phyloP scores from a whole-genome alignment of 2,888 invertebrate species.

The Cephus pygmeus region DNA sequence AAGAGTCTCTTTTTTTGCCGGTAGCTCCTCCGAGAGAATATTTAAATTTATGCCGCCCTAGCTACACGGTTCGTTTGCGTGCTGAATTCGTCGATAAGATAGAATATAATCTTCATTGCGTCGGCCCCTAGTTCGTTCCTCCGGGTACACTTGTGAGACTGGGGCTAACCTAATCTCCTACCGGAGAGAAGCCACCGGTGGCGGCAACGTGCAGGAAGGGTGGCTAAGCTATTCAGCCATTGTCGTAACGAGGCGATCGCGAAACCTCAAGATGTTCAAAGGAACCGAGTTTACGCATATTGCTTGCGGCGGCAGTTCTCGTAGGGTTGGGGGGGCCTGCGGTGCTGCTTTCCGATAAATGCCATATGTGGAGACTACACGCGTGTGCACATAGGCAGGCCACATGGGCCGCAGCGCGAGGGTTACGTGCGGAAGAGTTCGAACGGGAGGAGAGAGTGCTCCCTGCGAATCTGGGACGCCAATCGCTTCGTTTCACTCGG shows the following conservation, averaged over 20 bases:
- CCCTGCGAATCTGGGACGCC: neutral
- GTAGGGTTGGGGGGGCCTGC: no score
- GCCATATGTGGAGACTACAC: neutral
- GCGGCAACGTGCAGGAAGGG: neutral
- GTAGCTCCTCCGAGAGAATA: conserved; percentile 7
- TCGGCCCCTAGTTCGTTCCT: conserved; percentile 9
- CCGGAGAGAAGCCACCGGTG: neutral
- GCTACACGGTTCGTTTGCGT: conserved; percentile 16
- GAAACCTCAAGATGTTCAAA: neutral
- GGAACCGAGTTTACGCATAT: neutral
- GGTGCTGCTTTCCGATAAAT: neutral
- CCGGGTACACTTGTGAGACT: neutral
- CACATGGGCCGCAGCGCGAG: neutral
- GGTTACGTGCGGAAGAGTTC: neutral
- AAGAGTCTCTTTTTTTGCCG: neutral
- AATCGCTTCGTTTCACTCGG: neutral
- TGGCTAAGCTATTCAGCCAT: neutral
- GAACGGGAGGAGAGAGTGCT: neutral
- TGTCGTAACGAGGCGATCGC: neutral
- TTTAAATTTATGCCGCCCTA: conserved; percentile 17
- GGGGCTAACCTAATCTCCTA: neutral
- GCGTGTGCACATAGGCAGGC: neutral
- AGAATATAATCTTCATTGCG: conserved; percentile 17
- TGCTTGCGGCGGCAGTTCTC: neutral
- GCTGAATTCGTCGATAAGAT: conserved; percentile 19